Percentiles rank a stretch among this genome's conserved stretches.
Conservation (phyloP, 2,888 invertebrate species). For the Drosophila imparisetae region DNA sequence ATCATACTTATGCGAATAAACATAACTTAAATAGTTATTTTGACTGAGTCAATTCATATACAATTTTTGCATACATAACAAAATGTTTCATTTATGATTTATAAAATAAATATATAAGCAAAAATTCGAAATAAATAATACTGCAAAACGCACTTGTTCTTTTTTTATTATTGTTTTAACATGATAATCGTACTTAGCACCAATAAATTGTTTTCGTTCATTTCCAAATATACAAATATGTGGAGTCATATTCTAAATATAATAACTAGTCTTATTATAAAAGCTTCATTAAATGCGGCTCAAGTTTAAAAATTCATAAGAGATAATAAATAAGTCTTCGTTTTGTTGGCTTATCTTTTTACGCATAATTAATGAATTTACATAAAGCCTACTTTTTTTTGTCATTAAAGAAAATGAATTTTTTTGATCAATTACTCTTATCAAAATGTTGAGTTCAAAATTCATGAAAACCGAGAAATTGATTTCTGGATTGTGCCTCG, state of each 20-base stretch:
- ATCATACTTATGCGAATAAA: neutral
- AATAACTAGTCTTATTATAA: neutral
- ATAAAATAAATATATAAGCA: neutral
- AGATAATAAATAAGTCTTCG: neutral
- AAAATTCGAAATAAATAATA: neutral
- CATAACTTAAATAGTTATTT: neutral
- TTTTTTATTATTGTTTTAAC: neutral
- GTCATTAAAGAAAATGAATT: neutral
- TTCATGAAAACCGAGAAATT: slow-evolving; percentile 47
- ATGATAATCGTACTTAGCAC: neutral
- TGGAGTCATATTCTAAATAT: neutral
- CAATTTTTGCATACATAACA: accelerated
- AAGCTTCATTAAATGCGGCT: neutral
- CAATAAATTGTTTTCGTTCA: neutral
- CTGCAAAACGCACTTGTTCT: neutral
- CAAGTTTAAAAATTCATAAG: neutral
- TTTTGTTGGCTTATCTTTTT: neutral
- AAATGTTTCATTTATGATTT: neutral
- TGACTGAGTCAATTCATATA: neutral
- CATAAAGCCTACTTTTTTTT: neutral
- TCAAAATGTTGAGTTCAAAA: slow-evolving; percentile 15
- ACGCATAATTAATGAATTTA: neutral
- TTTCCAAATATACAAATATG: neutral
- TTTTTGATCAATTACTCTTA: slow-evolving; percentile 5
- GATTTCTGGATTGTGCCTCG: slow-evolving; percentile 56